Base-by-base conservation (phyloP, 2,113 vertebrate genomes). In the human region DNA sequence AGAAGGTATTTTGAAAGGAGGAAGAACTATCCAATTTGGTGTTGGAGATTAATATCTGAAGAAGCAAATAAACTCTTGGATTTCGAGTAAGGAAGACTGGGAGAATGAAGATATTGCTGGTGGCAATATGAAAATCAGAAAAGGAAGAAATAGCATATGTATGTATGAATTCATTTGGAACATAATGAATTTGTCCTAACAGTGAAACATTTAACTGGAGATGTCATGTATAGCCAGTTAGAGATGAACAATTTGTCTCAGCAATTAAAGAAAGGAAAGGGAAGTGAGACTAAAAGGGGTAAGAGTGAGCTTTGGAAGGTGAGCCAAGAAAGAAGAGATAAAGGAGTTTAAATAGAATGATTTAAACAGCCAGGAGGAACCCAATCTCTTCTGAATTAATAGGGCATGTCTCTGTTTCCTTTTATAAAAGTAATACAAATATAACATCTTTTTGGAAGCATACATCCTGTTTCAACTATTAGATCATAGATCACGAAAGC, bases 401-500 rank as follows among this genome's bases (percentile, higher is more conserved):
- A 90, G 68, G 45, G 20, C 43, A 84, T 40, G 48, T 6, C 43
- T 82, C 23, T 84, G 20, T 93, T 95, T 97, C 73, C 48, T 95
- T 96, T 94, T 78, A 90, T 89, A 95, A 72, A 85, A 91, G 72
- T 30, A 93, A 90, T 61, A 91, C 23, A 86, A 94, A 70, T 61
- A 40, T 91, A 86, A 75, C 86, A 94, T 93, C 52, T 93, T 92
- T 94, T 38, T 82, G 93, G 93, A 93, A 94, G 75, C 73, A 84
- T 55, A 87, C 50, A 87, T 96, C 79, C 84, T 96, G 83, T 93
- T 93, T 96, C 84, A 86, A 95, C 68, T 80, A 96, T 97, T 93
- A 97, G 89, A 97, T 97, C 92, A 96, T 66, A 94, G 89, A 93
- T 87, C 87, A 93, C 0, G 18, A 95, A 89, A 93, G 75, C 86